Evolutionary conservation across 2,888 invertebrate genomes (phyloP).

Genomic region (Galerucella nymphaeae): DNA sequence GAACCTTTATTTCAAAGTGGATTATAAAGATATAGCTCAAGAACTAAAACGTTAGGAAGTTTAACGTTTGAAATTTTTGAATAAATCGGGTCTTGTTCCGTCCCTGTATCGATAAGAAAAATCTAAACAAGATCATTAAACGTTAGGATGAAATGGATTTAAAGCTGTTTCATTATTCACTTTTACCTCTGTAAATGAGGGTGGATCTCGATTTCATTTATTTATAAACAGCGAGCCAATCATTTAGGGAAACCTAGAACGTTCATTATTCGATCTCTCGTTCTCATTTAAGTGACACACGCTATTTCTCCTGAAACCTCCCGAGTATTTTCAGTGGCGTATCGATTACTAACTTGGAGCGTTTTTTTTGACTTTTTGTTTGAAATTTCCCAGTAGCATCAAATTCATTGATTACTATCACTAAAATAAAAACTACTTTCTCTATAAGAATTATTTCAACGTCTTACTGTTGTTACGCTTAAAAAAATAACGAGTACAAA

Average conservation of each 20-base stretch:
- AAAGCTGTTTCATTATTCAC: constrained; percentile 36
- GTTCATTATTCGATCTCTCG: constrained; percentile 30
- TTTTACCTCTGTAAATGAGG: constrained; percentile 40
- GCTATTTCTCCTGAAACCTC: constrained; percentile 26
- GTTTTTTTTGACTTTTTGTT: background rate
- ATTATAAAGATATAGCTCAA: too few relatives aligned
- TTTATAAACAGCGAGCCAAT: constrained; percentile 39
- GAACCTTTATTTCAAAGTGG: too few relatives aligned
- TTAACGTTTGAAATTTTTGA: background rate
- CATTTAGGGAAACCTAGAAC: constrained; percentile 34
- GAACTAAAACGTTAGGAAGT: background rate
- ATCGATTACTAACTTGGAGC: background rate
- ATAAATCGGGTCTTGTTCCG: constrained; percentile 1
- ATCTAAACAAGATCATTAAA: constrained; percentile 34
- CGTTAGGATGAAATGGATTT: constrained; percentile 34
- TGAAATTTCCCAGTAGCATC: background rate
- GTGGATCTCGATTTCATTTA: constrained; percentile 35
- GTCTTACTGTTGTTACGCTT: background rate
- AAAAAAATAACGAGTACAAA: too few relatives aligned
- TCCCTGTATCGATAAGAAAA: constrained; percentile 29
- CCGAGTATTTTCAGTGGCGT: constrained; percentile 11
- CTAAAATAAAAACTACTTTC: background rate
- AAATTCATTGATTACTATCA: background rate
- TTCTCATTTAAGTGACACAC: constrained; percentile 30
- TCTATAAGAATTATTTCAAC: too few relatives aligned